Conservation (phyloP, 2,888 invertebrate species). For the Tortrix viridana region DNA sequence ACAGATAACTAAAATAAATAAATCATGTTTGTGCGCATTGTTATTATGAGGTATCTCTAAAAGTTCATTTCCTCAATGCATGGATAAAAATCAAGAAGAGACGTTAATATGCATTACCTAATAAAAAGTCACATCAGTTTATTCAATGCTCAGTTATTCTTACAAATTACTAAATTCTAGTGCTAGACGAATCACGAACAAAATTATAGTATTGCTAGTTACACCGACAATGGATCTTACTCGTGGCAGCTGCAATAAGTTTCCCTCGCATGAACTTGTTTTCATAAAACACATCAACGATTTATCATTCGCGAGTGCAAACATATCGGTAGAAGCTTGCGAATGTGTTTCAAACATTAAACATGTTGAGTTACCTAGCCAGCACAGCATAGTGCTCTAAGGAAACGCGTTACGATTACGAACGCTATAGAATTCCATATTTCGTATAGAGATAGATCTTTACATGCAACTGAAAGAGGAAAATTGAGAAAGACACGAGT, state of each 20-base stretch:
- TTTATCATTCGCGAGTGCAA: slow-evolving; percentile 71
- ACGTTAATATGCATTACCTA: too few relatives aligned
- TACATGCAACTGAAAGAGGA: neutral
- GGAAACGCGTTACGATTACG: slow-evolving; percentile 45
- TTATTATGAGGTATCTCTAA: too few relatives aligned
- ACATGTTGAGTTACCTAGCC: slow-evolving; percentile 46
- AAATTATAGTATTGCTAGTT: too few relatives aligned
- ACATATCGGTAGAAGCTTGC: slow-evolving; percentile 57
- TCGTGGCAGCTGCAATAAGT: neutral
- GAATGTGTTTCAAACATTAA: slow-evolving; percentile 55
- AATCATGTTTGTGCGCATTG: too few relatives aligned
- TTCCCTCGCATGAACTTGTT: slow-evolving; percentile 48
- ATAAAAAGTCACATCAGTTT: too few relatives aligned
- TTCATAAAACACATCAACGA: slow-evolving; percentile 63
- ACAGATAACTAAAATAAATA: too few relatives aligned
- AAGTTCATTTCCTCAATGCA: too few relatives aligned
- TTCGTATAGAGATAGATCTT: slow-evolving; percentile 2
- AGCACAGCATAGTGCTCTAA: slow-evolving; percentile 22
- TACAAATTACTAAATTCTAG: too few relatives aligned
- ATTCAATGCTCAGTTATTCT: too few relatives aligned
- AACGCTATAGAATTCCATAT: slow-evolving; percentile 42
- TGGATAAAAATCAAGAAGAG: too few relatives aligned
- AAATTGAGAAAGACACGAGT: slow-evolving; percentile 14
- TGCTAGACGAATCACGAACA: too few relatives aligned
- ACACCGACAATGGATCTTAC: neutral